A percentile compares a stretch with the other conserved stretches of the same genome.
Conservation (phyloP, 2,888 invertebrate species). For the Drosophila atripex region DNA sequence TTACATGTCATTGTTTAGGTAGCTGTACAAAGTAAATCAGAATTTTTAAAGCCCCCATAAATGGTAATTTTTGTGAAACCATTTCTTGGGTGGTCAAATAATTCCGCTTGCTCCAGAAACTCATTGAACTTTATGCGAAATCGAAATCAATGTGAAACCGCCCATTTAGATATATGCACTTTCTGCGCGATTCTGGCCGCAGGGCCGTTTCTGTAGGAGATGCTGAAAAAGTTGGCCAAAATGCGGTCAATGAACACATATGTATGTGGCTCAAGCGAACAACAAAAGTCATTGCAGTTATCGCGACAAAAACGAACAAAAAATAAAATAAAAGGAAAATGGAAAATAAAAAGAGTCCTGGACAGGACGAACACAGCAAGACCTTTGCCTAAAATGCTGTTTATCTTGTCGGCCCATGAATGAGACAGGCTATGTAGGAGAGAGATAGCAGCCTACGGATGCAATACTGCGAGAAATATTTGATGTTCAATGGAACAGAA, state of each 20-base stretch:
- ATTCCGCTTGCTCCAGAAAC: slow-evolving; percentile 53
- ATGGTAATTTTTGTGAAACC: slow-evolving; percentile 1
- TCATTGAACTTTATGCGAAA: slow-evolving; percentile 65
- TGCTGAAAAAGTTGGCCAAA: slow-evolving; percentile 34
- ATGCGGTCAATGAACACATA: slow-evolving; percentile 74
- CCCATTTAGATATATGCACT: slow-evolving; percentile 48
- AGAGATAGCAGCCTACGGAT: slow-evolving; percentile 6
- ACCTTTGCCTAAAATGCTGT: slow-evolving; percentile 76
- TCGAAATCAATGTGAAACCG: slow-evolving; percentile 65
- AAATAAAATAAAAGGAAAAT: slow-evolving; percentile 12
- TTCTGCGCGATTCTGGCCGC: slow-evolving; percentile 62
- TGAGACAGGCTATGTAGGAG: slow-evolving; percentile 26
- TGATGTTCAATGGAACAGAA: not conserved
- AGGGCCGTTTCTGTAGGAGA: slow-evolving; percentile 19
- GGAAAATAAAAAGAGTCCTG: slow-evolving; percentile 23
- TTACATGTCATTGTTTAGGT: not conserved
- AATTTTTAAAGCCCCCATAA: slow-evolving; percentile 2
- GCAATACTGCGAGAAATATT: not conserved
- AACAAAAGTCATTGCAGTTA: slow-evolving; percentile 49
- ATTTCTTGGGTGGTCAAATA: slow-evolving; percentile 44
- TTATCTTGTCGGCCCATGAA: slow-evolving; percentile 65
- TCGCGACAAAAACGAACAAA: slow-evolving; percentile 45
- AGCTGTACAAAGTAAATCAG: not conserved
- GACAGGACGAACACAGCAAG: slow-evolving; percentile 40
- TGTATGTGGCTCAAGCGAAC: slow-evolving; percentile 32